Evolutionary conservation across 2,888 invertebrate genomes (phyloP).

Genomic region (Siphlonurus alternatus): DNA sequence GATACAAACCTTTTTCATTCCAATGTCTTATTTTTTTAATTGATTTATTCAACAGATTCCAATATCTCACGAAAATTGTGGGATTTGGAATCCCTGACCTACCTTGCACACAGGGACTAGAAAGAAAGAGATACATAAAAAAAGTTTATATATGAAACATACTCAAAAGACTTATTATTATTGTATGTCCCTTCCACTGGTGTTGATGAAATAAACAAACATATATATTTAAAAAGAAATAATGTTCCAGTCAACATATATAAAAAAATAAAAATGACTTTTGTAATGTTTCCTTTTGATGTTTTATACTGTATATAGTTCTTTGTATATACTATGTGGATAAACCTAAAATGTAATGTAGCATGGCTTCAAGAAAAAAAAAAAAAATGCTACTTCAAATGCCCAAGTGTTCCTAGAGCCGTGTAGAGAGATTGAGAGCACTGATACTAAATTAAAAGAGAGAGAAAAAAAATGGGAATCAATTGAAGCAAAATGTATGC

Average conservation of each 20-base stretch:
- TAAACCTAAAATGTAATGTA: constrained; percentile 9
- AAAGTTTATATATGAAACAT: neutral
- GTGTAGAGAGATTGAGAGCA: neutral
- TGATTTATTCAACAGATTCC: neutral
- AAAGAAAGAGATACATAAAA: neutral
- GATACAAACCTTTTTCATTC: too few species aligned
- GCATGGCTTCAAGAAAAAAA: constrained; percentile 5
- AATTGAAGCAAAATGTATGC: too few species aligned
- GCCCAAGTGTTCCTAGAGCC: constrained; percentile 11
- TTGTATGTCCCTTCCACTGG: neutral
- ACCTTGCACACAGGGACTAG: neutral
- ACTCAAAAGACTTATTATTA: neutral
- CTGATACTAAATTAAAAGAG: neutral
- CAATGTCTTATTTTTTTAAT: neutral
- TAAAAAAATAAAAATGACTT: constrained; percentile 6
- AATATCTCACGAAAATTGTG: neutral
- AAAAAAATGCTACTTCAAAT: constrained; percentile 7
- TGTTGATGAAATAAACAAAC: neutral
- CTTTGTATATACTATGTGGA: constrained; percentile 11
- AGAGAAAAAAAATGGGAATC: neutral
- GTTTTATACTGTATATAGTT: constrained; percentile 15
- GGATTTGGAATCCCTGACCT: neutral
- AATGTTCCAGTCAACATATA: neutral
- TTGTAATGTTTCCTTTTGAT: constrained; percentile 13
- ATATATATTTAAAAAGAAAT: neutral